Evolutionary conservation across 2,113 vertebrate species (phyloP), one percentile per base, ranked within the genome.

Genomic region (Platichthys flesus): DNA sequence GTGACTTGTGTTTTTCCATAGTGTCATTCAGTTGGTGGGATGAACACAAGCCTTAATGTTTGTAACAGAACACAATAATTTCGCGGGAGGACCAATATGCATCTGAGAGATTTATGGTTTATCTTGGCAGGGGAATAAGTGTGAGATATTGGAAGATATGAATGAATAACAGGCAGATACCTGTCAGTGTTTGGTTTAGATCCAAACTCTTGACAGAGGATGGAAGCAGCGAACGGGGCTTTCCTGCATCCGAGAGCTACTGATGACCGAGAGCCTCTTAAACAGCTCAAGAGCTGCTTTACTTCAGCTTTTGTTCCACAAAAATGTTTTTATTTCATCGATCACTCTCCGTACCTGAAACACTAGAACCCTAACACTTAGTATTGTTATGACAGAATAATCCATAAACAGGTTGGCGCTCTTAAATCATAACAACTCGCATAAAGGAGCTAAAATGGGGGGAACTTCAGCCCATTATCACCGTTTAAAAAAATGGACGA

Each of bases 21-120:
- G 57, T 59, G 35, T 80, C 49, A 63, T 74, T 74, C 76, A 69
- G 49, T 70, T 66, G 71, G 84, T 79, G 51, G 69, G 61, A 59
- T 83, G 20, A 79, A 74, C 28, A 2, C 45, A 20, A 45, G 35
- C 40, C 28, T 31, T 71, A 58, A 76, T 86, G 77, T 74, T 74
- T 89, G 52, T 57, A 84, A 65, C 79, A 86, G 74, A 81, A 75
- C 77, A 65, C 67, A 52, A 71, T 23, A 21, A 59, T 74, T 67
- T 62, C 35, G 59, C 58, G 37, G 31, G 65, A 72, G 21, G 28
- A 59, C 51, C 15, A 28, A 20, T 5, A n/a, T 14, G 35, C 54
- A n/a, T 67, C 37, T 18, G 59, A 67, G 71, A 84, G 23, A 79
- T 81, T 74, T 68, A 58, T 2, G 10, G 24, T 1, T 69, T 56